Percentiles rank a stretch among this genome's conserved stretches.
Evolutionary conservation across 2,797 vertebrate genomes (phyloP).

Genomic region (Aphelocoma californica): DNA sequence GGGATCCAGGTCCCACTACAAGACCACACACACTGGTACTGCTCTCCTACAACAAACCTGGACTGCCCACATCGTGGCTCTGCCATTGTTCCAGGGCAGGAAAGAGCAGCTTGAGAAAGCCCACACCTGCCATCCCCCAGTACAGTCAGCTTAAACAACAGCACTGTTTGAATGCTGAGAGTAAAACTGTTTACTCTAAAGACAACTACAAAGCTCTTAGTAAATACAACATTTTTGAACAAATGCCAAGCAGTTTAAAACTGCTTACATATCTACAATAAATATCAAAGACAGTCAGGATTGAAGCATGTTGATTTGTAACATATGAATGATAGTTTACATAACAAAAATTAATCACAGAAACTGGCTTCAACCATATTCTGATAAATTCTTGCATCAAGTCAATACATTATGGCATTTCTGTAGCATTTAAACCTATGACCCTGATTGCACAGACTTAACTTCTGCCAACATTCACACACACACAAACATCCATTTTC

Average conservation of each 20-base stretch:
- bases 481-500: not conserved
- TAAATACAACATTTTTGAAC: not conserved
- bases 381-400: not conserved
- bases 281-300: not conserved
- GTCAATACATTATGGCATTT: not conserved
- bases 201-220: not conserved
- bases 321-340: not conserved
- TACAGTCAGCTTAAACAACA: not conserved
- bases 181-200: not conserved
- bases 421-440: not conserved
- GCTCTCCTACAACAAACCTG: not conserved
- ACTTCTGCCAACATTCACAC: not conserved
- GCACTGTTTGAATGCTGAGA: not conserved
- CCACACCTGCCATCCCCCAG: not conserved
- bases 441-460: not conserved
- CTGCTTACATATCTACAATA: not conserved
- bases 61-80: not conserved
- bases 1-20: not conserved
- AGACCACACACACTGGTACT: not conserved
- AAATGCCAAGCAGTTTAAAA: not conserved
- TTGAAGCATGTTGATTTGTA: not conserved
- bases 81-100: not conserved
- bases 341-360: slow-evolving; percentile 6
- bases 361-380: not conserved
- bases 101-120: accelerated